A percentile compares a stretch with the other conserved stretches of the same genome.
phyloP scores from a whole-genome alignment of 2,113 vertebrate genomes.

The Osmerus mordax region DNA sequence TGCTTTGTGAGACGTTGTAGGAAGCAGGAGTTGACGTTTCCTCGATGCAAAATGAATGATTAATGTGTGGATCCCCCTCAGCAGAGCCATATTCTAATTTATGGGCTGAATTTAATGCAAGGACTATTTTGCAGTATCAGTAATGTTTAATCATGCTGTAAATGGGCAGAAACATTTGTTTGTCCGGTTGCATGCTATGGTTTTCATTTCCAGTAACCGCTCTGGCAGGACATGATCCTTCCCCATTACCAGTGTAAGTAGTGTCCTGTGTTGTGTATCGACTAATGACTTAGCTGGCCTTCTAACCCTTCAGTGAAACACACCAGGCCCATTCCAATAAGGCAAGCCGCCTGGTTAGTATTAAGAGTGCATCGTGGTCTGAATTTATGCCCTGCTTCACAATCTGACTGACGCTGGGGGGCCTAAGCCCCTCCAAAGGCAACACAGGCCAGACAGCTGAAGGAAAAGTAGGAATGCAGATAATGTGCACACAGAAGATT shows the following conservation, averaged over 20 bases:
- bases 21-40: slow-evolving; percentile 34
- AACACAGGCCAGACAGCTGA: slow-evolving; percentile 42
- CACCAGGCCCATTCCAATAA: slow-evolving; percentile 56
- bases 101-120: slow-evolving; percentile 29
- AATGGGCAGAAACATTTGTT: slow-evolving; percentile 46
- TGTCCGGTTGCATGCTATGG: slow-evolving; percentile 31
- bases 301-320: slow-evolving; percentile 60
- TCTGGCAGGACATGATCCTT: slow-evolving; percentile 20
- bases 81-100: slow-evolving; percentile 8
- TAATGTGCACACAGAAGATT: slow-evolving; percentile 59
- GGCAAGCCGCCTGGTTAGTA: slow-evolving; percentile 48
- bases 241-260: slow-evolving; percentile 44
- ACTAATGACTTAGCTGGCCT: slow-evolving; percentile 59
- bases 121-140: slow-evolving; percentile 23
- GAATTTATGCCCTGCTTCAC: slow-evolving; percentile 52
- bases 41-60: slow-evolving; percentile 32
- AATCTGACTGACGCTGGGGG: slow-evolving; percentile 21
- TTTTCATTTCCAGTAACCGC: slow-evolving; percentile 54
- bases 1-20: slow-evolving; percentile 43
- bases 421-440: slow-evolving; percentile 49
- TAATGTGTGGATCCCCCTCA: slow-evolving; percentile 28
- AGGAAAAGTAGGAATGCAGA: slow-evolving; percentile 61
- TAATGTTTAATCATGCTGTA: slow-evolving; percentile 33
- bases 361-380: slow-evolving; percentile 56
- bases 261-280: slow-evolving; percentile 35